These are phyloP conservation scores for Pseudomugil gertrudae DNA, from an alignment of 2,797 vertebrate genomes.

Conservation along the genomic window DNA sequence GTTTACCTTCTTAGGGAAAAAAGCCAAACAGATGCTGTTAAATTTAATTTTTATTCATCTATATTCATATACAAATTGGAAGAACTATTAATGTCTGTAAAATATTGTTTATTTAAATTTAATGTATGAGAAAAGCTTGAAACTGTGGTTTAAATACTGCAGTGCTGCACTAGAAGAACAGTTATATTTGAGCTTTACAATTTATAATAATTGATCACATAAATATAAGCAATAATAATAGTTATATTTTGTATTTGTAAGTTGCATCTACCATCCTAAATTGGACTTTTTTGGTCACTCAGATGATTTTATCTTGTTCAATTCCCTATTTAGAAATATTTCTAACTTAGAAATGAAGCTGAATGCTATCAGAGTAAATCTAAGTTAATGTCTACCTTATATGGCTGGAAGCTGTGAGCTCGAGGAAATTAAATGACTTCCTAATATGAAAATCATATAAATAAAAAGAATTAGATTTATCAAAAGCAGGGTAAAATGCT, in stretches of 20 bases:
- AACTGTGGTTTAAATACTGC: too few relatives aligned
- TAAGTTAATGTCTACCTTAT: not conserved
- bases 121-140: not conserved
- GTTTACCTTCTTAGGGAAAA: not conserved
- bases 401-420: conserved; percentile 25
- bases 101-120: not conserved
- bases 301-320: not conserved
- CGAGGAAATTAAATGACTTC: conserved; percentile 31
- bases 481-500: conserved; percentile 60
- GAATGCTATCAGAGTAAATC: too few relatives aligned
- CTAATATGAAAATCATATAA: conserved; percentile 22
- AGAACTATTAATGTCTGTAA: not conserved
- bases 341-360: not conserved
- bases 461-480: conserved; percentile 54
- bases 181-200: too few relatives aligned
- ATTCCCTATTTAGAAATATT: too few relatives aligned
- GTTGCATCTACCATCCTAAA: not conserved
- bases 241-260: not conserved
- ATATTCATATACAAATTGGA: not conserved
- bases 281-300: too few relatives aligned
- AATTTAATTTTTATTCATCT: not conserved
- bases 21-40: not conserved
- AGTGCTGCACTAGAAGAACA: too few relatives aligned
- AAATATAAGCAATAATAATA: too few relatives aligned
- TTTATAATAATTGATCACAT: too few relatives aligned